Evolutionary conservation across 2,797 vertebrate genomes (phyloP), one percentile per base, ranked within the genome.

Genomic region (Cheirogaleus major): DNA sequence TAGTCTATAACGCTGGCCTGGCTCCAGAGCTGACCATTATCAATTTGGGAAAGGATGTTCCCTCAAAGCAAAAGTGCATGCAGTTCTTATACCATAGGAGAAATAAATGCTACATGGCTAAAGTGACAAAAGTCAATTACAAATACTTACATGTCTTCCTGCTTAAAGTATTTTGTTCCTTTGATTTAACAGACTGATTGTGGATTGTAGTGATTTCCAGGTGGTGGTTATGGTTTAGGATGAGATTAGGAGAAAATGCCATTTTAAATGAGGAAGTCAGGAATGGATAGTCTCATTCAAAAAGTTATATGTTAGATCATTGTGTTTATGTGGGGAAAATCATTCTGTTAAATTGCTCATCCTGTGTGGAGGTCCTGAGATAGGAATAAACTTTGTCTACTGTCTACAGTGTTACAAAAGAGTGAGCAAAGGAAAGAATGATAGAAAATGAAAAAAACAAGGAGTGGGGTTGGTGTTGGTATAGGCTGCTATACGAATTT

Each of bases 341-440:
- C 9, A 75, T 70, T 45, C 7, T 61, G 14, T 73, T 2, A 85
- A 65, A 72, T 15, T 48, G 38, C 93, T n/a, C 11, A 86, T 65
- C 22, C 22, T 82, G 2, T 59, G 1, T 2, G 55, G 8, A 65
- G 1, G 25, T 15, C 5, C 43, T 57, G 22, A 38, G 2, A 0
- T 32, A 89, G 23, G 2, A 55, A 52, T 11, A 79, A n/a, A 48
- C 3, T 50, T 67, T 25, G 18, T n/a, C 32, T 30, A 79, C 4
- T 61, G 7, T 55, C 55, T 55, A 55, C 35, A n/a, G 1, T 65
- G 9, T 22, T 78, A 45, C 11, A 43, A 35, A 73, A 30, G 4
- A n/a, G 0, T 59, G 7, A 69, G 15, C 4, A 63, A 57, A 84
- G 50, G 8, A 6, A 73, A 17, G 2, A 61, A 22, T 20, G 18